Evolutionary conservation across 1,140 invertebrate genomes (phyloP), one percentile per base, ranked within the genome.

Genomic region (Drosophila pseudoobscura): DNA sequence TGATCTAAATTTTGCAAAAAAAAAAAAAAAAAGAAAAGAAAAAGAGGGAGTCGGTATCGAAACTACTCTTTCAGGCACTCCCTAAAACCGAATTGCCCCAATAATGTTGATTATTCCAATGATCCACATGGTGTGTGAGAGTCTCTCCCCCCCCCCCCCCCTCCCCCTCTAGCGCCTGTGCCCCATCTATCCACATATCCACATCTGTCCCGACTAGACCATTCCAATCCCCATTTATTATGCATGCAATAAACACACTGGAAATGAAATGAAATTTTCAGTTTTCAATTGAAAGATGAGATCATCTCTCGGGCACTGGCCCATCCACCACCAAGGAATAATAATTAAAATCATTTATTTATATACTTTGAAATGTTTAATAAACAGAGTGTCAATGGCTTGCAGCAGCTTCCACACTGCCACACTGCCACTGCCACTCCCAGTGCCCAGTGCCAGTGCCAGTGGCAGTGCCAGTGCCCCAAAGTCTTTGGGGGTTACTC

Each of bases 271-370:
- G 47, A 61, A 71, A 26, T 69, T 75, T 78, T 89, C 74, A 80
- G 57, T 71, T 77, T 85, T 85, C 83, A 72, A 87, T 87, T 87
- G 84, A 88, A 87, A 70, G 65, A 66, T 87, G 83, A 87, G 83
- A 87, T 87, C 83, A 87, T 83, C 82, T 60, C 22, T 24, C 59
- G 4, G 24, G 13, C 24, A 55, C 58, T 60, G 68, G 24, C n/a
- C 51, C 52, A 60, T 29, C 31, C 58, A 66, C 31, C 56, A 68
- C 53, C 45, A 51, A 82, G 78, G 71, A 87, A 87, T 75, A 87
- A 87, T 87, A 87, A 87, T 87, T 83, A 87, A 87, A 83, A 83
- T 83, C 72, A 82, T 74, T 87, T 87, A 79, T 65, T 66, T 75
- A 75, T 80, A 80, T 80, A 63, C 70, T 75, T 74, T 74, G 11